phyloP scores from a whole-genome alignment of 2,888 invertebrate species.

The Andrena hattorfiana region DNA sequence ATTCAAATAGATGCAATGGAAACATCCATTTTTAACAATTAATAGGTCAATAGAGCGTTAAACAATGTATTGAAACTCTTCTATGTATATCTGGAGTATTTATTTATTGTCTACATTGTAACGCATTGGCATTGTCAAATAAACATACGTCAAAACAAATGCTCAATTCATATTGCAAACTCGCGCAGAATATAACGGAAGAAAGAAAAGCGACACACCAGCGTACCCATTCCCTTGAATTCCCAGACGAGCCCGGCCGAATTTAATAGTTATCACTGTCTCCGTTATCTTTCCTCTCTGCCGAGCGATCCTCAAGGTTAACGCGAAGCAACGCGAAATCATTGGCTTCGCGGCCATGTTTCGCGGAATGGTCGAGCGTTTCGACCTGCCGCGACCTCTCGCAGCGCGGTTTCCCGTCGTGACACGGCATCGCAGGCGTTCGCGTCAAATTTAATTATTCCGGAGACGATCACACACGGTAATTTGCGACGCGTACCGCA shows the following conservation, averaged over 20 bases:
- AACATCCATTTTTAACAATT: no score
- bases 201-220: neutral
- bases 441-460: conserved; percentile 81
- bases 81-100: no score
- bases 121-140: no score
- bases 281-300: neutral
- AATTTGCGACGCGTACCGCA: conserved; percentile 72
- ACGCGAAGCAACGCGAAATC: neutral
- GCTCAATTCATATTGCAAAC: neutral
- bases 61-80: no score
- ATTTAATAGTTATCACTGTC: neutral
- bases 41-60: no score
- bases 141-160: neutral
- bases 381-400: neutral
- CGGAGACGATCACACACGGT: conserved; percentile 76
- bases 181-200: neutral
- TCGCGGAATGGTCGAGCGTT: conserved; percentile 11
- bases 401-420: conserved; percentile 28
- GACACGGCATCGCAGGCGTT: conserved; percentile 65
- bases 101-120: no score
- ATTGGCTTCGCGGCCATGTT: neutral
- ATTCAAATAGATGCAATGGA: no score
- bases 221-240: neutral
- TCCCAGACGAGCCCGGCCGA: neutral
- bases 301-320: neutral